Evolutionary conservation across 2,797 vertebrate genomes (phyloP).

Genomic region (Salmo trutta): DNA sequence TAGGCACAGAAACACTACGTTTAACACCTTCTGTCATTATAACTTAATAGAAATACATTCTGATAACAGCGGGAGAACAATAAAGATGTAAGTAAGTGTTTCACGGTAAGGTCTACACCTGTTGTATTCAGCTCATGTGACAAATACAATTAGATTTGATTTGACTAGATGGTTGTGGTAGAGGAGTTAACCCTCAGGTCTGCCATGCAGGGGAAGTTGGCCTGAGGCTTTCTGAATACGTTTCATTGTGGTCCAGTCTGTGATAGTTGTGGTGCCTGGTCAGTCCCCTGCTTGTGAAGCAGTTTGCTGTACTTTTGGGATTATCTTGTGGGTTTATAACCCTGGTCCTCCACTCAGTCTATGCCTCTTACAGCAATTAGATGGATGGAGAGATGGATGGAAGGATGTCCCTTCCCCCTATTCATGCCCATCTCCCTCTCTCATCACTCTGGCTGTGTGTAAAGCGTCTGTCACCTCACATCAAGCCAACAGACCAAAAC

Average conservation of each 20-base stretch:
- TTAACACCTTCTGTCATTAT: constrained; percentile 44
- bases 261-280: constrained; percentile 25
- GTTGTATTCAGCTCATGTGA: too few species aligned
- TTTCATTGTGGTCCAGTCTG: constrained; percentile 28
- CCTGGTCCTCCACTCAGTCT: constrained; percentile 65
- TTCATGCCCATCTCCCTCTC: constrained; percentile 52
- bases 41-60: constrained; percentile 57
- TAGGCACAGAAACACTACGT: constrained; percentile 49
- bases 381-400: constrained; percentile 57
- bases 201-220: constrained; percentile 39
- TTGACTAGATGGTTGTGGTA: constrained; percentile 29
- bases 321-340: constrained; percentile 71
- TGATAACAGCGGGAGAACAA: constrained; percentile 38
- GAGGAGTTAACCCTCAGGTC: constrained; percentile 9
- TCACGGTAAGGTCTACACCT: too few species aligned
- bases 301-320: constrained; percentile 67
- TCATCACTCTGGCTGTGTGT: constrained; percentile 36
- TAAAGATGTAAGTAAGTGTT: constrained; percentile 31
- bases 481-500: constrained; percentile 27
- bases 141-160: too few species aligned
- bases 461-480: constrained; percentile 36
- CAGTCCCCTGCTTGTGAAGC: constrained; percentile 48
- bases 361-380: constrained; percentile 75
- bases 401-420: constrained; percentile 53
- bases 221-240: constrained; percentile 48